These are phyloP conservation scores for Heliconius sara DNA, from an alignment of 2,888 invertebrate genomes.

Conservation along the genomic window DNA sequence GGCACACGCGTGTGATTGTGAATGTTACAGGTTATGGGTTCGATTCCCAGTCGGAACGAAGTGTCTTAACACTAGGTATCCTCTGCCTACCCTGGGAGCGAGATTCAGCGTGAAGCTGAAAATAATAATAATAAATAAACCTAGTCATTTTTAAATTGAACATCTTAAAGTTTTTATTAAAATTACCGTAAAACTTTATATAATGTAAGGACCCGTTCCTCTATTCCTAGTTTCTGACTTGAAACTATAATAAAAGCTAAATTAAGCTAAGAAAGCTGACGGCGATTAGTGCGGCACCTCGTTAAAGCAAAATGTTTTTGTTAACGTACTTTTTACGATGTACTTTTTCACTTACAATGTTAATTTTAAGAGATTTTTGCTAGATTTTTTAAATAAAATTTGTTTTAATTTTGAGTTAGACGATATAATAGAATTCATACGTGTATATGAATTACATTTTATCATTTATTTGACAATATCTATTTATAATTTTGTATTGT, in stretches of 20 bases:
- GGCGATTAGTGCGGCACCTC: constrained; percentile 29
- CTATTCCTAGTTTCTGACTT: constrained; percentile 19
- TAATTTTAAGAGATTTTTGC: constrained; percentile 15
- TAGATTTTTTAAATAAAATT: background rate
- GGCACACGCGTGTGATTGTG: no score
- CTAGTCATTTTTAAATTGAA: background rate
- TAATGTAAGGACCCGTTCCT: background rate
- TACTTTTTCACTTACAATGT: constrained; percentile 34
- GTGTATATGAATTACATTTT: background rate
- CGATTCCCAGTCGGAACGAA: no score
- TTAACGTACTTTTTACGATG: background rate
- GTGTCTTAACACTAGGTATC: no score
- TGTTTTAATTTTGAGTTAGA: background rate
- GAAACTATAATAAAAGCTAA: constrained; percentile 28
- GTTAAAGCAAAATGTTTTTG: constrained; percentile 28
- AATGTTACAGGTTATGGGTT: no score
- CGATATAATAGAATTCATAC: background rate
- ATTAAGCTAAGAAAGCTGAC: constrained; percentile 31
- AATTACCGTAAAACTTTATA: background rate
- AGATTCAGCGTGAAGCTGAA: no score
- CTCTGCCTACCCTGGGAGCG: no score
- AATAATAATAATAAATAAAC: background rate
- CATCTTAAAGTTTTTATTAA: background rate
- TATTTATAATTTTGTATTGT: background rate
- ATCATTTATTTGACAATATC: background rate